These are phyloP conservation scores for Ovis canadensis DNA, from an alignment of 2,113 vertebrate genomes.

Conservation along the genomic window DNA sequence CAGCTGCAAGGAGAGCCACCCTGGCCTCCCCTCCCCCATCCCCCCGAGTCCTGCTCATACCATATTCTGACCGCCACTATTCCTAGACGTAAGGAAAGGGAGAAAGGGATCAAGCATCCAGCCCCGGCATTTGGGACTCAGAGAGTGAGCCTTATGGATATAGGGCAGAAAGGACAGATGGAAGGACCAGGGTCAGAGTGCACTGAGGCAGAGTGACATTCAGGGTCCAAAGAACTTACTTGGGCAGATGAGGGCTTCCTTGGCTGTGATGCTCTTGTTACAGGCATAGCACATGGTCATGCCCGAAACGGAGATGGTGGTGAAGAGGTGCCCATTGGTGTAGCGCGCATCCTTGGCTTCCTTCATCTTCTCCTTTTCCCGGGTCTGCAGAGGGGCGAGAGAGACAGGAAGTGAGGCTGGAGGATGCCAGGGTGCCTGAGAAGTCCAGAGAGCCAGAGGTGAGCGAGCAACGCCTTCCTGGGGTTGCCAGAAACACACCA, in stretches of 20 bases:
- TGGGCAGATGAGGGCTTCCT: slow-evolving; percentile 94
- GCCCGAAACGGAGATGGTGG: slow-evolving; percentile 91
- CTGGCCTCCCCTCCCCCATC: background rate
- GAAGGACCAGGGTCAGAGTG: background rate
- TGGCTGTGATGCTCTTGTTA: slow-evolving; percentile 95
- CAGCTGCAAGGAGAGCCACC: slow-evolving; percentile 53
- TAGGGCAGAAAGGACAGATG: background rate
- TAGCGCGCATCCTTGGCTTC: slow-evolving; percentile 90
- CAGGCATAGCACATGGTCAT: slow-evolving; percentile 95
- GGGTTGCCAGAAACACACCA: background rate
- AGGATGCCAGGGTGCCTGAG: background rate
- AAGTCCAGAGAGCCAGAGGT: background rate
- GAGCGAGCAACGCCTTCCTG: background rate
- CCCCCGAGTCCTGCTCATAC: background rate
- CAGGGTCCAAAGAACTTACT: slow-evolving; percentile 79
- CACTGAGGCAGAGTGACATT: background rate
- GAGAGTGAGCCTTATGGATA: background rate
- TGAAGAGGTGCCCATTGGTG: slow-evolving; percentile 94
- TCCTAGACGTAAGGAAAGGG: background rate
- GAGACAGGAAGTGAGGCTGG: background rate
- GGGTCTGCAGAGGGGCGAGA: slow-evolving; percentile 78
- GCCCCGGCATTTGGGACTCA: background rate
- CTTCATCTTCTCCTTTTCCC: slow-evolving; percentile 91
- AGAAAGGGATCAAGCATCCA: background rate
- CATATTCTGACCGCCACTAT: background rate